phyloP scores from a whole-genome alignment of 2,113 vertebrate species.

The Melierax canorus region DNA sequence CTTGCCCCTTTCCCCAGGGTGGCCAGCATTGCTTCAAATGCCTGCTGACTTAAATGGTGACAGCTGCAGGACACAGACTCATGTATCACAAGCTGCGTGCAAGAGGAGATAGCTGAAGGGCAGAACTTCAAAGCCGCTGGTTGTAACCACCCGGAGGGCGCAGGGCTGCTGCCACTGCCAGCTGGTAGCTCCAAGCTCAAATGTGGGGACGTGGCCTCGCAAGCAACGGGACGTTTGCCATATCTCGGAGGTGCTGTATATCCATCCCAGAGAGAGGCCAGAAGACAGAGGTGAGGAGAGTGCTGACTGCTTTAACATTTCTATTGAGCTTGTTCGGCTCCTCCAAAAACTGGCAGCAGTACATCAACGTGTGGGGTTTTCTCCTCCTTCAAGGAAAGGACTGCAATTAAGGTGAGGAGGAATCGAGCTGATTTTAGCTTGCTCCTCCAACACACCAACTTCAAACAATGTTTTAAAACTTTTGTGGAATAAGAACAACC shows the following conservation, averaged over 20 bases:
- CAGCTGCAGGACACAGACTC: constrained; percentile 73
- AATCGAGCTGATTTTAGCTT: not conserved
- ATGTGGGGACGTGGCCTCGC: not conserved
- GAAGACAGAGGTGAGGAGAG: not conserved
- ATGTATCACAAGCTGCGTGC: constrained; percentile 59
- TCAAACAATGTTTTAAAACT: not conserved
- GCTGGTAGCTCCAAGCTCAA: constrained; percentile 48
- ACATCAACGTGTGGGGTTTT: not conserved
- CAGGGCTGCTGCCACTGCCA: constrained; percentile 38
- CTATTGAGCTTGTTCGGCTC: not conserved
- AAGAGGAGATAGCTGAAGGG: constrained; percentile 72
- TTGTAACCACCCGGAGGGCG: constrained; percentile 43
- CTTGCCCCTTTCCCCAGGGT: constrained; percentile 46
- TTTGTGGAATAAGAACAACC: not conserved
- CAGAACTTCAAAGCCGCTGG: constrained; percentile 75
- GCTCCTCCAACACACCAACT: not conserved
- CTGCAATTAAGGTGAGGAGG: not conserved
- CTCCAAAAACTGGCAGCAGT: not conserved
- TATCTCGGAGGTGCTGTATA: not conserved
- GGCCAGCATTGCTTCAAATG: constrained; percentile 67
- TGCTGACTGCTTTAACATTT: not conserved
- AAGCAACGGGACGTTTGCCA: constrained; percentile 14
- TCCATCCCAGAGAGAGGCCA: not conserved
- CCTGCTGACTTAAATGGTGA: constrained; percentile 68
- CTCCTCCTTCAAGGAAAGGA: not conserved